Evolutionary conservation across 2,888 invertebrate genomes (phyloP), one percentile per base, ranked within the genome.

Genomic region (Petrolisthes cinctipes): DNA sequence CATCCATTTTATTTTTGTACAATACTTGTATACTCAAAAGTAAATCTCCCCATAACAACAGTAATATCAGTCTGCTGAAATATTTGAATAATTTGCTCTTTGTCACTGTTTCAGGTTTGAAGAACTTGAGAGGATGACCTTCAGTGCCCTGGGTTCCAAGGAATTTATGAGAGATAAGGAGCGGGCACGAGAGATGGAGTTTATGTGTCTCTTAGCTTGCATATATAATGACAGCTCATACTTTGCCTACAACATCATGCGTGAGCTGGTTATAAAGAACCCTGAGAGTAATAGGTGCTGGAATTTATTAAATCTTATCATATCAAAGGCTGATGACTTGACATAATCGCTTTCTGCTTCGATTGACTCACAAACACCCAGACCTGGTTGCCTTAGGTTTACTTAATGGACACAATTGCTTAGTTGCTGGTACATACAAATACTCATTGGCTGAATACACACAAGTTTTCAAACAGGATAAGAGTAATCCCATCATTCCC

Each of bases 351-450:
- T 97, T 96, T 92, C 93, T 96, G 68, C 94, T 95, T 92, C 94
- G 97, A 71, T 93, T 95, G 14, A 94, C 96, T 53, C 93, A 93
- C 7, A 93, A 93, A 82, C 93, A 94, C 91, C 94, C 94, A 23
- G 93, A 94, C 20, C 94, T 95, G 86, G 94, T 95, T 88, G 94
- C 95, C 20, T 94, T 96, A 91, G 95, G 95, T 86, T 93, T 97
- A 9, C 94, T 97, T 91, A 94, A 97, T 91, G 97, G 96, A 0
- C 97, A 97, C 92, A 97, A 96, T 93, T 97, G 96, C 91, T 93
- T 98, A 71, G 95, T 96, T 80, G 95, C 96, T 68, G 97, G 97
- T 4, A 96, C 97, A 51, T 97, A 97, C 92, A 96, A 97, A 91
- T 96, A 96, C 91, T 96, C 96, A 0, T 92, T 96, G 7, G 97